Base-by-base conservation (phyloP, 2,797 vertebrate genomes). In the Ptychadena robeensis region DNA sequence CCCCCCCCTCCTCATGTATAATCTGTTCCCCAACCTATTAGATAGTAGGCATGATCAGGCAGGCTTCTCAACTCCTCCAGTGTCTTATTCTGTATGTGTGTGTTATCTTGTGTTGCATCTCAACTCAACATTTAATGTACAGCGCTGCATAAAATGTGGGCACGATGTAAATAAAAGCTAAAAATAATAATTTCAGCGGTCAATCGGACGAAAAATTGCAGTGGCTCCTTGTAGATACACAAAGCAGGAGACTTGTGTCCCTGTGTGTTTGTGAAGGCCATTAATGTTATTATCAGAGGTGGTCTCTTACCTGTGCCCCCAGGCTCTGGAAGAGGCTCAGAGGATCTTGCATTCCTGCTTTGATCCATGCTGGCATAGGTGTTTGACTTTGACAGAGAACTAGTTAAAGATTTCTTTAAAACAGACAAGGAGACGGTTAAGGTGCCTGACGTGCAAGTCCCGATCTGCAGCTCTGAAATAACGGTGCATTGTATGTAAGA, bases 331-430 rank as follows among this genome's bases (percentile, higher is more conserved):
- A 28, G 48, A 73, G 38, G 11, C 7, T 14, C 57, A 9, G 44
- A 70, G 69, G 38, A 32, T n/a, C 0, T 27, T 27, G 72, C 71
- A 80, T 85, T 70, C 71, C 31, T 44, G 65, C 77, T 85, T 75
- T 80, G 78, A 76, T 75, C 63, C 37, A 37, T 9, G 65, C 57
- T 80, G 76, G 72, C 72, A 48, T 64, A 80, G 82, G 77, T 80
- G 71, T 84, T 38, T 73, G 70, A 31, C 61, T 48, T 31, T 59
- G 61, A 83, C 69, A 48, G 30, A 67, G 76, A 38, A 64, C 70
- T 63, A 65, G 61, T 71, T 34, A 77, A 65, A 78, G 25, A 25
- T 7, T 31, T 38, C 69, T 63, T 59, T 72, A 73, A 0, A 53
- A 31, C n/a, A 72, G 34, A 30, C 71, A 32, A 53, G 30, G 34